These are phyloP conservation scores for Etheostoma cragini DNA, from an alignment of 2,113 vertebrate species.

Conservation along the genomic window DNA sequence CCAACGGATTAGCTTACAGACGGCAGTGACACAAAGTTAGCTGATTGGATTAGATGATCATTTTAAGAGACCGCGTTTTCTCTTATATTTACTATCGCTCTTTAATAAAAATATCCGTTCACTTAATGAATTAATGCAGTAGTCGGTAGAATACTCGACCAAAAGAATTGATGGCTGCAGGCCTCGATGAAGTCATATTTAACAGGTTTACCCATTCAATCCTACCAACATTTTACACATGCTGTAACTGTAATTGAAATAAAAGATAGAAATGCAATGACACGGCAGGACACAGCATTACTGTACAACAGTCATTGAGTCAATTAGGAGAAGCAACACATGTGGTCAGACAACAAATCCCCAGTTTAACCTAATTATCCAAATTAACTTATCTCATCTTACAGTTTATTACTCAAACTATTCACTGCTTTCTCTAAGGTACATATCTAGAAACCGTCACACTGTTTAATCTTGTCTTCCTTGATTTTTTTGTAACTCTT, in stretches of 20 bases:
- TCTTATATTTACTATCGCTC: too few species aligned
- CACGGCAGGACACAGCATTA: background rate
- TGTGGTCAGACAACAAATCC: conserved; percentile 33
- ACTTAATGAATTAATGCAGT: too few species aligned
- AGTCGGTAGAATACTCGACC: too few species aligned
- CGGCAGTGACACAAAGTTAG: too few species aligned
- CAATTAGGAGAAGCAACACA: conserved; percentile 9
- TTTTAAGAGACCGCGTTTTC: too few species aligned
- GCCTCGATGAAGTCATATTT: background rate
- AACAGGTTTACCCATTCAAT: background rate
- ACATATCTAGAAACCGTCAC: too few species aligned
- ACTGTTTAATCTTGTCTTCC: too few species aligned
- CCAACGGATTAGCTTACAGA: too few species aligned
- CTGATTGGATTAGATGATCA: too few species aligned
- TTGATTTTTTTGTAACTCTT: too few species aligned
- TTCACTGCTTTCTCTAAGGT: background rate
- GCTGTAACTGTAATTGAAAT: background rate
- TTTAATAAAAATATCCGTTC: too few species aligned
- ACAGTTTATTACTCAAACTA: conserved; percentile 15
- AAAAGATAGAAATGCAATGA: background rate
- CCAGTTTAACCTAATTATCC: conserved; percentile 29
- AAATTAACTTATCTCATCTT: conserved; percentile 13
- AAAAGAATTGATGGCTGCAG: too few species aligned
- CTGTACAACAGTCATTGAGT: background rate
- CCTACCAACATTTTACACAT: background rate